Evolutionary conservation across 2,113 vertebrate species (phyloP).

Genomic region (Xiphophorus couchianus): DNA sequence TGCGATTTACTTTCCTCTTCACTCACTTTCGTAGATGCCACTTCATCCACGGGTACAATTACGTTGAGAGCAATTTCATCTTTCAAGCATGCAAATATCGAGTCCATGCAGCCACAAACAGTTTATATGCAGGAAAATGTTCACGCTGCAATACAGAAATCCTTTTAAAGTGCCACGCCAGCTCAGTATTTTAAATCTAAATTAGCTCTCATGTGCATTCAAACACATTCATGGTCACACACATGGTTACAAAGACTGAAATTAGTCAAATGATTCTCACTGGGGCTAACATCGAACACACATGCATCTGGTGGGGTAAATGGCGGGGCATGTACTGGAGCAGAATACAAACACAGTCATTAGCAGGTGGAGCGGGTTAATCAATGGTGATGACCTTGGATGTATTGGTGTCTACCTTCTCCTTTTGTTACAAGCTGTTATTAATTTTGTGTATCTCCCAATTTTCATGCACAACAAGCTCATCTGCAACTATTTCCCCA

Average conservation of each 20-base stretch:
- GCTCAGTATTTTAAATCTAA: slow-evolving; percentile 51
- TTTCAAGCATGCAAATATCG: slow-evolving; percentile 76
- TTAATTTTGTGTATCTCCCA: slow-evolving; percentile 31
- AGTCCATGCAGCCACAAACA: slow-evolving; percentile 51
- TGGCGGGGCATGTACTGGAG: slow-evolving; percentile 20
- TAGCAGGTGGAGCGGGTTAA: slow-evolving; percentile 50
- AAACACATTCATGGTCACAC: slow-evolving; percentile 36
- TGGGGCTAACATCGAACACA: slow-evolving; percentile 48
- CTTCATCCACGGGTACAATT: slow-evolving; percentile 66
- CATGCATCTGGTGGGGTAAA: slow-evolving; percentile 53
- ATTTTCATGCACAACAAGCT: slow-evolving; percentile 29
- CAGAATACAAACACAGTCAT: slow-evolving; percentile 69
- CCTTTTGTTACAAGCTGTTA: slow-evolving; percentile 17
- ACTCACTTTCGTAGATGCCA: slow-evolving; percentile 50
- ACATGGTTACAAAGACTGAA: slow-evolving; percentile 22
- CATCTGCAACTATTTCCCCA: slow-evolving; percentile 8
- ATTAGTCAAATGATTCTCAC: slow-evolving; percentile 66
- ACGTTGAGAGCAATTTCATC: slow-evolving; percentile 71
- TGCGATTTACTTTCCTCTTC: slow-evolving; percentile 60
- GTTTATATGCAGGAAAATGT: slow-evolving; percentile 49
- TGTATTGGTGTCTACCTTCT: slow-evolving; percentile 26
- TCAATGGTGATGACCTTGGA: slow-evolving; percentile 41
- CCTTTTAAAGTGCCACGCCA: slow-evolving; percentile 49
- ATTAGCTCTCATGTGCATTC: slow-evolving; percentile 55
- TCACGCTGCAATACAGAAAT: slow-evolving; percentile 43